phyloP scores from a whole-genome alignment of 1,140 invertebrate species.

The Drosophila punjabiensis region DNA sequence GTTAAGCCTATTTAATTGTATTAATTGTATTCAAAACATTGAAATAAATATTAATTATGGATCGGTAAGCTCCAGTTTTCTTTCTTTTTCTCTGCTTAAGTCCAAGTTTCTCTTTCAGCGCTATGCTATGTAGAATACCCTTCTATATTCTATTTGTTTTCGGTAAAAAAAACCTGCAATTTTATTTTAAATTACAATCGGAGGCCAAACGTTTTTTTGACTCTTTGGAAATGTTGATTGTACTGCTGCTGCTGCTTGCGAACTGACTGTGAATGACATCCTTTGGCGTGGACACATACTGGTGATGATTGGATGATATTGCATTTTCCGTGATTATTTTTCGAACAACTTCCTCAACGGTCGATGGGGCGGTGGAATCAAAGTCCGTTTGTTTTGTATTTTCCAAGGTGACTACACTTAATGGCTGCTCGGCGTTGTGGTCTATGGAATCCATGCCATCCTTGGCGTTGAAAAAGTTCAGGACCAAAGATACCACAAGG shows the following conservation, averaged over 20 bases:
- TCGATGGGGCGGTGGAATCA: constrained; percentile 11
- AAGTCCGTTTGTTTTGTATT: constrained; percentile 34
- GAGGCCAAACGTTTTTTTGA: constrained; percentile 24
- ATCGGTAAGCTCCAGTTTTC: not conserved
- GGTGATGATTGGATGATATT: constrained; percentile 1
- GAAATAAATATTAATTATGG: constrained; percentile 38
- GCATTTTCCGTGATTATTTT: constrained; percentile 55
- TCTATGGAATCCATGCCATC: constrained; percentile 52
- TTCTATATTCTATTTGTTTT: not conserved
- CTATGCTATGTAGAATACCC: too few relatives aligned
- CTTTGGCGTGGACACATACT: constrained; percentile 23
- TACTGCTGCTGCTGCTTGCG: constrained; percentile 9
- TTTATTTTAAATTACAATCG: constrained; percentile 41
- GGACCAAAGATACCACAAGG: constrained; percentile 92
- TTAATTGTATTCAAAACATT: constrained; percentile 21
- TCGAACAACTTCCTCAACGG: constrained; percentile 56
- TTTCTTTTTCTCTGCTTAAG: not conserved
- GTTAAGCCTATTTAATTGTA: constrained; percentile 60
- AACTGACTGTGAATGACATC: constrained; percentile 27
- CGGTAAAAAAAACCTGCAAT: not conserved
- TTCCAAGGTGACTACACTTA: constrained; percentile 60
- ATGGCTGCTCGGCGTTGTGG: constrained; percentile 29
- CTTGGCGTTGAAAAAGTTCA: constrained; percentile 74
- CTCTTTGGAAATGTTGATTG: constrained; percentile 34
- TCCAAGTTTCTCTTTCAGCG: too few relatives aligned